These are phyloP conservation scores for Bubo blakistoni DNA, from an alignment of 2,113 vertebrate species.

Conservation along the genomic window DNA sequence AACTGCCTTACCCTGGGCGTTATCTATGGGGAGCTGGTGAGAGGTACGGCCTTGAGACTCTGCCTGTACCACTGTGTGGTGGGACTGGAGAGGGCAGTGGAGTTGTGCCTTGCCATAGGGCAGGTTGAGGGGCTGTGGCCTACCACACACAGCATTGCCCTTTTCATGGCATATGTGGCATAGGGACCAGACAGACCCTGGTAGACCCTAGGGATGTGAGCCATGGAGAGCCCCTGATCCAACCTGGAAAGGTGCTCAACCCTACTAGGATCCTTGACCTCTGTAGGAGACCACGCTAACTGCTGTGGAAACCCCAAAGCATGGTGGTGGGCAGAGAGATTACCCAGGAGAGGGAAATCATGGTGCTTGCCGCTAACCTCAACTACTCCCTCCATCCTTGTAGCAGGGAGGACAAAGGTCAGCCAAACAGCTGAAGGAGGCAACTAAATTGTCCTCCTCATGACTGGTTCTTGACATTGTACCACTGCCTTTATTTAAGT, in stretches of 20 bases:
- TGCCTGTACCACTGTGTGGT: neutral
- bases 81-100: neutral
- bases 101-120: neutral
- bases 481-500: neutral
- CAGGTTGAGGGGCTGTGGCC: accelerated
- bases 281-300: neutral
- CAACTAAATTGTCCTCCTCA: neutral
- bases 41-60: neutral
- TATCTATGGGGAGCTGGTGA: neutral
- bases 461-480: neutral
- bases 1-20: neutral
- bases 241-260: neutral
- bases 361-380: neutral
- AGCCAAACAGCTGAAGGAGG: neutral
- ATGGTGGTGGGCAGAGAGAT: neutral
- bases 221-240: neutral
- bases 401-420: neutral
- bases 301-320: neutral
- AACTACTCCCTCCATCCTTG: neutral
- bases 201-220: neutral
- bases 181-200: neutral
- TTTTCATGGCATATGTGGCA: neutral
- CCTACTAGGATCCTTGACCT: neutral
- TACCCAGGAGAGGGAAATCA: neutral
- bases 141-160: neutral